Base-by-base conservation (phyloP, 53 echinoderm and acorn worm species). In the Stichopus horrens region DNA sequence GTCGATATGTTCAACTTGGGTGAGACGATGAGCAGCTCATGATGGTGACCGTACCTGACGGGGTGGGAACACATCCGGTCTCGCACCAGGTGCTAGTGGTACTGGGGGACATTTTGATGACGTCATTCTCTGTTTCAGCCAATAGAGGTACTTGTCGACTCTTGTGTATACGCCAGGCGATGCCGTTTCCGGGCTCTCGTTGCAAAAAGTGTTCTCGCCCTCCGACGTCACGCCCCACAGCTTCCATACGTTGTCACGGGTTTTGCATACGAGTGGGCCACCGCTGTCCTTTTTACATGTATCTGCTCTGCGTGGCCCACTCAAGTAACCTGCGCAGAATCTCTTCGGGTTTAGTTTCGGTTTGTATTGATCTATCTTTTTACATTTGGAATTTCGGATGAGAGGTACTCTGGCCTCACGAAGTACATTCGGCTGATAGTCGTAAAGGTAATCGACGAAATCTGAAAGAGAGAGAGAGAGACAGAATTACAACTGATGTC, bases 201-300 rank as follows among this genome's bases (percentile, higher is more conserved):
- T 86, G 60, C 96, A 96, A 57, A 94, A 92, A 0, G 77, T 78
- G 83, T 96, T 96, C 2, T 92, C 92, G 0, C 99, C 99, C 99
- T 96, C 96, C 20, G 99, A 99, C 5, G 99, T 99, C 23, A 99
- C 92, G 5, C 99, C 96, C 86, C 89, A 91, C 0, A 99, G 90
- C 53, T 92, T 96, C 86, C 91, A 99, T 14, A 67, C 78, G 6
- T 91, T 92, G 23, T 86, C 88, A 7, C 21, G 57, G 4, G 79
- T 19, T 93, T 93, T 83, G 75, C 99, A 99, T 13, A 94, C 91
- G 67, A 99, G 76, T 19, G 99, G 99, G 53, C 99, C 99, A 20
- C 99, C 99, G 73, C 99, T 99, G 90, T 99, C 99, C 0, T 93
- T 94, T 54, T 96, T 93, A 63, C 99, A 99, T 3, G 99, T 94